Base-by-base conservation (phyloP, 2,797 vertebrate genomes). In the Austrolebias charrua region DNA sequence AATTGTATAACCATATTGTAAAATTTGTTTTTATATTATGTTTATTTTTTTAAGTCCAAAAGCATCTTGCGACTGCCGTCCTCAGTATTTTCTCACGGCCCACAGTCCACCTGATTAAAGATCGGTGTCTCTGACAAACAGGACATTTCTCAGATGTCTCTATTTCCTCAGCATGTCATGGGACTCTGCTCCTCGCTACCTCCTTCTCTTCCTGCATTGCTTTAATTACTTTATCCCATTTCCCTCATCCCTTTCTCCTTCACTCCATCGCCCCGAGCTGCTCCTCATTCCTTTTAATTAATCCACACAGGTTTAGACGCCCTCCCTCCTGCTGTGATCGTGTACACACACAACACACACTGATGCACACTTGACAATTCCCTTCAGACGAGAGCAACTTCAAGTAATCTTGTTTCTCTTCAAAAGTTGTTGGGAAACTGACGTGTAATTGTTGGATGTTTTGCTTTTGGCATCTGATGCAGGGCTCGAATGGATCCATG, bases 231-330 rank as follows among this genome's bases (percentile, higher is more conserved):
- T 78, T 50, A 75, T 87, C 79, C 86, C 80, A 44, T 81, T 86
- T 82, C 78, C 73, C 73, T 87, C 83, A 77, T 86, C 83, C 76
- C 64, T 79, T 73, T 79, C 81, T 87, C 86, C 83, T 87, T 82
- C 87, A 82, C 84, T 86, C 74, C 80, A 64, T 83, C 52, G 86
- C 89, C 86, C 78, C 53, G 52, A 85, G 89, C 83, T 76, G 86
- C 85, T 85, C 69, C 80, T 82, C 81, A 68, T 86, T 88, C 83
- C 81, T 80, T 90, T 87, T 90, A 91, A 91, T 91, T 88, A 90
- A 90, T 89, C 90, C 89, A 80, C 87, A 80, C 86, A 89, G 86
- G 89, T 78, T 89, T 82, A 81, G 78, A 86, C 88, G 83, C 83
- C 86, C 83, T 86, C 80, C 35, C 59, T 76, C 83, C 85, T 74